These are phyloP conservation scores for Tursiops truncatus DNA, from an alignment of 2,113 vertebrate genomes.

Conservation along the genomic window DNA sequence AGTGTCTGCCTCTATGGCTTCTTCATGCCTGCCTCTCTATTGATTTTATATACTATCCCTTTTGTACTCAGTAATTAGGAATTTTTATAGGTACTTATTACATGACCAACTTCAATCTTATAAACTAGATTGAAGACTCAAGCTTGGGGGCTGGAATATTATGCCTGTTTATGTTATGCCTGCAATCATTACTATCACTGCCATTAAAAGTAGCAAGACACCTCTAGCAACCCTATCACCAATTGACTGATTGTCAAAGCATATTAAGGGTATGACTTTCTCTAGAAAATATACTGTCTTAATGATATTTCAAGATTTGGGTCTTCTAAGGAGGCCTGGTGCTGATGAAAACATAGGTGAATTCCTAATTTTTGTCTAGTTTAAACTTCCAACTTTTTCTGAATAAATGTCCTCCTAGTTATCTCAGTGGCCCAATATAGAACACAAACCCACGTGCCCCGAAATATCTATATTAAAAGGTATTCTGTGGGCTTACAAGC, in stretches of 20 bases:
- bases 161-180: neutral
- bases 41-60: neutral
- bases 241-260: neutral
- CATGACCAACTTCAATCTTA: neutral
- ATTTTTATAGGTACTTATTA: neutral
- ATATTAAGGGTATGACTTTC: neutral
- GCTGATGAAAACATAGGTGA: neutral
- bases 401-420: neutral
- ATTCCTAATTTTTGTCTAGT: neutral
- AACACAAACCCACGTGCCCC: neutral
- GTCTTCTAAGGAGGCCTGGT: neutral
- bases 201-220: neutral
- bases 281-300: conserved; percentile 6
- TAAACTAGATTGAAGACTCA: neutral
- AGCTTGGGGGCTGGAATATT: neutral
- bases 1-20: neutral
- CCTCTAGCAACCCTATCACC: neutral
- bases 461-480: neutral
- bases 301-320: conserved; percentile 2
- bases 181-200: neutral
- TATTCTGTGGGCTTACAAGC: neutral
- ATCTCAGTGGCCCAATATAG: neutral
- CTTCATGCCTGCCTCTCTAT: neutral
- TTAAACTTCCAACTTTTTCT: neutral
- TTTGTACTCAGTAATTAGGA: neutral